Evolutionary conservation across 2,113 vertebrate species (phyloP), one percentile per base, ranked within the genome.

Genomic region (Menidia beryllina): DNA sequence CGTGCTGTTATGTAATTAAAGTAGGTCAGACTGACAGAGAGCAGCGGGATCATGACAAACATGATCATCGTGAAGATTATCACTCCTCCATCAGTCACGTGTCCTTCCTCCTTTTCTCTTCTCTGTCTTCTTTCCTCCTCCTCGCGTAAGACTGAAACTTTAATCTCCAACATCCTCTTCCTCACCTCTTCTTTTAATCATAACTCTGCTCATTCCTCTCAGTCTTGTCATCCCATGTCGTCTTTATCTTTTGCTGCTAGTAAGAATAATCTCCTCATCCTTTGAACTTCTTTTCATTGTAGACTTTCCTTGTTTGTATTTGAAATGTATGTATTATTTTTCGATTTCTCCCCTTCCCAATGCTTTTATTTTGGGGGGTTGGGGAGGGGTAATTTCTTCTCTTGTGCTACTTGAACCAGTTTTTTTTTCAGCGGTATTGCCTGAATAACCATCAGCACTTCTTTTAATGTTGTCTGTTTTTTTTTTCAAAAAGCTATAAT

Each of bases 1-100:
- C 10, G 14, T 20, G 51, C 63, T 43, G 63, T 67, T 67, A 67
- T 67, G 63, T 39, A 67, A 55, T 67, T 67, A 67, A 67, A 55
- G 51, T 67, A 54, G 63, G 63, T 67, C 63, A 67, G 39, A 54
- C 63, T 45, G 63, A 54, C 63, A 43, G 63, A 67, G 63, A 67
- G 63, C 63, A 67, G 63, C 25, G 39, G 26, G 63, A 67, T 67
- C 39, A 67, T 67, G 63, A 67, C 63, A 67, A 53, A 54, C 51
- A 67, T n/a, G 51, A 67, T 67, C 63, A 67, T 53, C 24, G 7
- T 21, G 60, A 63, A 50, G 63, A 54, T 54, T 43, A 27, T 43
- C 43, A 20, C 58, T 48, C 34, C 36, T 41, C 38, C 38, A n/a
- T 59, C 38, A 25, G 3, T 45, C 41, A 45, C 41, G 17, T 45